phyloP scores from a whole-genome alignment of 2,888 invertebrate species.

The Pyrrhosoma nymphula region DNA sequence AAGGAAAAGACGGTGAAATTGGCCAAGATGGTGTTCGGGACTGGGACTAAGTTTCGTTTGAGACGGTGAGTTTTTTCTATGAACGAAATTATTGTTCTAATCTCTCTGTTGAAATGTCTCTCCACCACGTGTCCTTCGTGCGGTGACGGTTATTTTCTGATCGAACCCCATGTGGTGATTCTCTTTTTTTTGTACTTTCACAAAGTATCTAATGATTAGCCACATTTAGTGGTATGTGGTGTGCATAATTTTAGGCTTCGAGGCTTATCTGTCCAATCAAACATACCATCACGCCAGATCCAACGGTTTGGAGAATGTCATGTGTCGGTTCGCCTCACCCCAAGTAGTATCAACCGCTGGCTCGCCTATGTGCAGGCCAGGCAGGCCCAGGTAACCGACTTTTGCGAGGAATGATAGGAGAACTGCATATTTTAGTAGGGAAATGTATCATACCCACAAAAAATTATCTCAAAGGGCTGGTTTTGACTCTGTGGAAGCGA shows the following conservation, averaged over 20 bases:
- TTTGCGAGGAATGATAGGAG: too few species aligned
- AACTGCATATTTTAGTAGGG: neutral
- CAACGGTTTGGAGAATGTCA: neutral
- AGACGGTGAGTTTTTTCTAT: constrained; percentile 73
- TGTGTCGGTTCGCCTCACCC: neutral
- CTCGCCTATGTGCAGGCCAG: neutral
- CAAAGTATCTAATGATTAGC: neutral
- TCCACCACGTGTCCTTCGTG: neutral
- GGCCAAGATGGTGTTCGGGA: constrained; percentile 75
- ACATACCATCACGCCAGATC: neutral
- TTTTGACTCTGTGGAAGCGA: too few species aligned
- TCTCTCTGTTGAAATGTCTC: neutral
- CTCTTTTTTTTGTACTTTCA: neutral
- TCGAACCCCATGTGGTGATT: neutral
- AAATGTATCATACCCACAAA: too few species aligned
- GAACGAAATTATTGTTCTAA: neutral
- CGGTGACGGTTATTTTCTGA: neutral
- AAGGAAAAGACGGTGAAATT: constrained; percentile 53
- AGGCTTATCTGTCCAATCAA: neutral
- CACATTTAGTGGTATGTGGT: neutral
- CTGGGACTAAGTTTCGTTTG: constrained; percentile 75
- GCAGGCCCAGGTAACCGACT: neutral
- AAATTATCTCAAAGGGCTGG: too few species aligned
- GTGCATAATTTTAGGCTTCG: neutral
- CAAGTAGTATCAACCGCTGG: neutral